Conservation (phyloP, 2,888 invertebrate species). For the Osedax fenrisi region DNA sequence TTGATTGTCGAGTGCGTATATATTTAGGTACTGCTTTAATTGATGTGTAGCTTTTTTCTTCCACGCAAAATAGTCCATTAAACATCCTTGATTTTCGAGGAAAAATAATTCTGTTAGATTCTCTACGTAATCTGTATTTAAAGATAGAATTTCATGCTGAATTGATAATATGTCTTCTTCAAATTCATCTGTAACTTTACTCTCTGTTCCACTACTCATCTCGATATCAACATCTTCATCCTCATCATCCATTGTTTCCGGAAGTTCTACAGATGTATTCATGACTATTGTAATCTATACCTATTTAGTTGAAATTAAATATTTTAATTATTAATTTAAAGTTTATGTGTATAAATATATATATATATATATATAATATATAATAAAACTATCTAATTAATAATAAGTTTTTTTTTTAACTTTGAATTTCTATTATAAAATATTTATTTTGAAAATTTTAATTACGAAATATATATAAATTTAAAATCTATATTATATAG, state of each 20-base stretch:
- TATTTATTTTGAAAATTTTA: too few species aligned
- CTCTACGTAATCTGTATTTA: conserved; percentile 49
- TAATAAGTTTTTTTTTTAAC: background rate
- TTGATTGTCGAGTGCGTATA: conserved; percentile 62
- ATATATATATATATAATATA: background rate
- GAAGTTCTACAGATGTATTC: too few species aligned
- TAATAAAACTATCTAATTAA: background rate
- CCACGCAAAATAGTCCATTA: conserved; percentile 76
- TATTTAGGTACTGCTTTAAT: conserved; percentile 64
- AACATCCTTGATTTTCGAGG: conserved; percentile 71
- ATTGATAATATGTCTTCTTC: conserved; percentile 8
- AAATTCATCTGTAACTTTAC: background rate
- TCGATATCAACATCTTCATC: conserved; percentile 25
- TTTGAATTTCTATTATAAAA: background rate
- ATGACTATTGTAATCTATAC: background rate
- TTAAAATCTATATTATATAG: too few species aligned
- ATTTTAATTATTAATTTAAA: background rate
- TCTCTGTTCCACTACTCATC: background rate
- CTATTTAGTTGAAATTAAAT: background rate
- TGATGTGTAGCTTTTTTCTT: conserved; percentile 65
- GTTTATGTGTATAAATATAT: background rate
- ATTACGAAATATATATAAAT: too few species aligned
- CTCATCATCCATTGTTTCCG: background rate
- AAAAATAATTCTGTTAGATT: conserved; percentile 67
- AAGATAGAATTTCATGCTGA: conserved; percentile 40